phyloP scores from a whole-genome alignment of 2,797 vertebrate genomes.

The Scleropages formosus region DNA sequence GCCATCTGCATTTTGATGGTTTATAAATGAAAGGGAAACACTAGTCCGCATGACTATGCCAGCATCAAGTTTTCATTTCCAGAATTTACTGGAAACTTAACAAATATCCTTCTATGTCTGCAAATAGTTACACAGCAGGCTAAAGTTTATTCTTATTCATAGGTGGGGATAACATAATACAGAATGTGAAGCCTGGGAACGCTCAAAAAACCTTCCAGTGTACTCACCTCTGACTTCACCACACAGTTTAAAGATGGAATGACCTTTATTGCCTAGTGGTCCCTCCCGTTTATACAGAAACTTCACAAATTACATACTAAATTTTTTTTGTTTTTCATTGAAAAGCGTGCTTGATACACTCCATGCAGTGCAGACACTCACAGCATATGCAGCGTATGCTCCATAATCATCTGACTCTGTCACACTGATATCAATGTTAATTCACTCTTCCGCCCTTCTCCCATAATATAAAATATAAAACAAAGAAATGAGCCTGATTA shows the following conservation, averaged over 20 bases:
- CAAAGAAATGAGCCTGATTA: too few species aligned
- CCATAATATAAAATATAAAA: too few species aligned
- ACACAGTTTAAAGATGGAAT: background rate
- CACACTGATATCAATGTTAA: too few species aligned
- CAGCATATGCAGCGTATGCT: too few species aligned
- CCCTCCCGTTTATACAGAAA: too few species aligned
- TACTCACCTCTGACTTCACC: background rate
- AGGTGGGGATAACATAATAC: background rate
- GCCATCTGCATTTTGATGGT: background rate
- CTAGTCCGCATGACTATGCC: background rate
- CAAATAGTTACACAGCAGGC: background rate
- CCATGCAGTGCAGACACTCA: too few species aligned
- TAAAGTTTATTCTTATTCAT: slow-evolving; percentile 1
- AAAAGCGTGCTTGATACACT: too few species aligned
- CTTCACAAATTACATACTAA: too few species aligned
- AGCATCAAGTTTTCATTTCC: background rate
- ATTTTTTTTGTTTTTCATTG: too few species aligned
- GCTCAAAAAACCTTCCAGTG: background rate
- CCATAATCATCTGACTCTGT: too few species aligned
- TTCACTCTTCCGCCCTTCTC: too few species aligned
- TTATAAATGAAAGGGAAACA: background rate
- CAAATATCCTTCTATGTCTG: background rate
- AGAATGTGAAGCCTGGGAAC: background rate
- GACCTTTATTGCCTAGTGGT: too few species aligned
- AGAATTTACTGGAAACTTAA: slow-evolving; percentile 9